phyloP scores from a whole-genome alignment of 2,888 invertebrate genomes.

The Silvanus unidentatus region DNA sequence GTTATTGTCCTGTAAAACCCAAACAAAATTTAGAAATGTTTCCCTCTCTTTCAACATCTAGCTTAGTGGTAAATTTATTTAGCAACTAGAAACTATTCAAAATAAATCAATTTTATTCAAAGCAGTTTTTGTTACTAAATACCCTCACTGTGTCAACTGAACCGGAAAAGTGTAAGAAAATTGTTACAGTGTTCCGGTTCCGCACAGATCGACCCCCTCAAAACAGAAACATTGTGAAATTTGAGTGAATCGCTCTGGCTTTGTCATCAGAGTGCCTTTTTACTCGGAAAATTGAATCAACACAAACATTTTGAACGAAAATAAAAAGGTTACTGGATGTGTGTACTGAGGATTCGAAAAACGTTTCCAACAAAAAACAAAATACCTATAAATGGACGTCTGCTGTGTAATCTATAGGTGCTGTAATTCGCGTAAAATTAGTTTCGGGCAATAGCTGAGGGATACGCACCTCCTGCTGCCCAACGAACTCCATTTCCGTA shows the following conservation, averaged over 20 bases:
- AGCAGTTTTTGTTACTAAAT: constrained; percentile 16
- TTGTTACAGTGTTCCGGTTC: no score
- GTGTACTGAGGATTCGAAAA: constrained; percentile 1
- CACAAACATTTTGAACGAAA: constrained; percentile 6
- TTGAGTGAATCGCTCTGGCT: no score
- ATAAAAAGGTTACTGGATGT: constrained; percentile 1
- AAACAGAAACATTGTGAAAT: no score
- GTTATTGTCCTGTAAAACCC: constrained; percentile 50
- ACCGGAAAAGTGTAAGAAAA: no score
- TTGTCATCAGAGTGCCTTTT: no score
- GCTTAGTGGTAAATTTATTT: constrained; percentile 3
- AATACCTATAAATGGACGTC: constrained; percentile 41
- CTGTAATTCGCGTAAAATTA: constrained; percentile 43
- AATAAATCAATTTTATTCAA: constrained; percentile 13
- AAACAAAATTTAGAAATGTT: constrained; percentile 30
- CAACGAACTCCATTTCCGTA: constrained; percentile 51
- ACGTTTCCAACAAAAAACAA: no score
- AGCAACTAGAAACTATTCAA: constrained; percentile 16
- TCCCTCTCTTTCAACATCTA: no score
- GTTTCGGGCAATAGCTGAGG: constrained; percentile 45
- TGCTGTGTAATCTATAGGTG: constrained; percentile 47
- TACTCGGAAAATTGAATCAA: no score
- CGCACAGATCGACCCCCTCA: no score
- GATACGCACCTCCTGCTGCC: constrained; percentile 51
- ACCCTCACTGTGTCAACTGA: constrained; percentile 9